Evolutionary conservation across 2,888 invertebrate genomes (phyloP), one percentile per base, ranked within the genome.

Genomic region (Stenotaenia linearis): DNA sequence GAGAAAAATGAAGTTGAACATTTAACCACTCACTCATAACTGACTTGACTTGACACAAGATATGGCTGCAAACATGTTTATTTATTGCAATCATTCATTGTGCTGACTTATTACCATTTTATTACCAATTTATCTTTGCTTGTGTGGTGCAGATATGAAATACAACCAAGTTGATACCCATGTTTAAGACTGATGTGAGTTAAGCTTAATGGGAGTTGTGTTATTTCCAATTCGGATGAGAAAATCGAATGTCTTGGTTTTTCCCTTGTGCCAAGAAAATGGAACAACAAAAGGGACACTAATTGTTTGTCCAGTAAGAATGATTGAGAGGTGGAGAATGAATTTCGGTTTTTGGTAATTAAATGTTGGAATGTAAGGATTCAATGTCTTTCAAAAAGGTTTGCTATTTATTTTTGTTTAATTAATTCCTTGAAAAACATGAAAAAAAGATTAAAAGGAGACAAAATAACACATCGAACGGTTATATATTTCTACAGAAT

Each of bases 41-140:
- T 23, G 61, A 61, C 61, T 61, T 25, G 61, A 25, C 61, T 61
- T 61, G 61, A 61, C 61, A 61, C 61, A 9, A 61, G 61, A 61
- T 61, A 61, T 25, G 25, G 28, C 45, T 45, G 61, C 28, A 23
- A 28, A 61, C 61, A 61, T 61, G 61, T 61, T 61, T 61, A 61
- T 61, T 61, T 61, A 61, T 61, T 61, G 61, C 61, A 61, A 61
- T 61, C 61, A 61, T 61, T 61, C 61, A 61, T 61, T 61, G 61
- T 61, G 61, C 25, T 61, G 61, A 61, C 61, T 61, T 61, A 61
- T 61, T 61, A 61, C 28, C 61, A 61, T 61, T 61, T 61, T 61
- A 61, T 61, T 61, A 61, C 12, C 61, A 28, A 61, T 61, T 61
- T 61, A 61, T 61, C 61, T 61, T 23, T 12, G 28, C 25, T 61